Base-by-base conservation (phyloP, 2,113 vertebrate genomes). In the Coryphaenoides rupestris region DNA sequence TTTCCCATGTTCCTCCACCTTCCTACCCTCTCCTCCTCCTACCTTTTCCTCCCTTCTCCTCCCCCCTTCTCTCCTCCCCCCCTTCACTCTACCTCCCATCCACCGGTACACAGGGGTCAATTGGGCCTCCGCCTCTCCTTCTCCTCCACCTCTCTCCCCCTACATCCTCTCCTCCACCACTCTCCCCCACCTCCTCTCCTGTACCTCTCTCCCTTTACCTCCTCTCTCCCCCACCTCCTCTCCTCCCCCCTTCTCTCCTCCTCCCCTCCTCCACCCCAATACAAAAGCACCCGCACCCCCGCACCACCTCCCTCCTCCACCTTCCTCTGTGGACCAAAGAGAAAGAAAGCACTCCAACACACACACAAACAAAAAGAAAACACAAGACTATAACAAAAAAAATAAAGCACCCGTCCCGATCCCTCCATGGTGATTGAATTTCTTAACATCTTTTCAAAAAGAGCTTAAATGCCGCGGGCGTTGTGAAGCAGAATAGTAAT, bases 381-480 rank as follows among this genome's bases (percentile, higher is more conserved):
- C 75, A 83, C 62, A 86, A 81, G 10, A 33, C 5, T 9, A 33
- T 33, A 85, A 77, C 82, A 79, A 82, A 73, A 54, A 53, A 55
- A 73, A 81, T 86, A 80, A 88, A 76, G 82, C 63, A 86, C 81
- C 63, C 58, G 46, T 60, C 64, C 90, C 91, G 90, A 91, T 93
- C 94, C 94, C 92, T 94, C 96, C 95, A 95, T 98, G 96, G 97
- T 98, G 97, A 98, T 96, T 98, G 97, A 96, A 99, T 98, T 99
- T 99, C 97, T 98, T 98, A 99, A 99, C 95, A 98, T 98, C 96
- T 98, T 98, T 99, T 98, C 95, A 99, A 98, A 99, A 98, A 97
- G 94, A 93, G 85, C 93, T 91, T 98, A 96, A 99, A 98, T 99
- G 97, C 96, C 97, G 95, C 93, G 98, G 97, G 97, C 96, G 91